Percentiles rank a stretch among this genome's conserved stretches.
Evolutionary conservation across 2,888 invertebrate genomes (phyloP).

Genomic region (Tachina fera): DNA sequence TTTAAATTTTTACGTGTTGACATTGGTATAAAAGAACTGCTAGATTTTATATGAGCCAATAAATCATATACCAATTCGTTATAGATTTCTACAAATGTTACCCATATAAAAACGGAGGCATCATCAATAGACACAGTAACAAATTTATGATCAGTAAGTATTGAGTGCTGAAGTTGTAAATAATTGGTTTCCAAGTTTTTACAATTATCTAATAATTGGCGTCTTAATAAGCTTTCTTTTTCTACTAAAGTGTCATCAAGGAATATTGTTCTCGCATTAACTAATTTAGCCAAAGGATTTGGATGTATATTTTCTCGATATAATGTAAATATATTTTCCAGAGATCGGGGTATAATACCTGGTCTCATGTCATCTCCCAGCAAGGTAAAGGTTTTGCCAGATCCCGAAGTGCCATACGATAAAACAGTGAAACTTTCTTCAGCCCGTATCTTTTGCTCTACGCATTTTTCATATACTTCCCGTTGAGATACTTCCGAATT

Average conservation of each 20-base stretch:
- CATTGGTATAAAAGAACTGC: slow-evolving; percentile 55
- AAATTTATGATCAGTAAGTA: slow-evolving; percentile 77
- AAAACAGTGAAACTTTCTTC: slow-evolving; percentile 91
- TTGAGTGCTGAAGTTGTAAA: slow-evolving; percentile 74
- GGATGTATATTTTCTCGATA: slow-evolving; percentile 77
- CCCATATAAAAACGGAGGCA: slow-evolving; percentile 86
- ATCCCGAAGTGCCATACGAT: slow-evolving; percentile 94
- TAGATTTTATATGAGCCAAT: slow-evolving; percentile 83
- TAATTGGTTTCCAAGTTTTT: slow-evolving; percentile 76
- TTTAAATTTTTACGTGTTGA: slow-evolving; percentile 77
- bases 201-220: slow-evolving; percentile 76
- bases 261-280: slow-evolving; percentile 79
- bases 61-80: slow-evolving; percentile 95
- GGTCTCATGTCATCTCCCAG: slow-evolving; percentile 85
- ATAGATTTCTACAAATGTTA: slow-evolving; percentile 95
- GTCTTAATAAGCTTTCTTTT: slow-evolving; percentile 78
- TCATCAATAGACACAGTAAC: slow-evolving; percentile 73
- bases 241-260: slow-evolving; percentile 79
- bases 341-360: slow-evolving; percentile 86
- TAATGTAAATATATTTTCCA: slow-evolving; percentile 84
- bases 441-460: slow-evolving; percentile 83
- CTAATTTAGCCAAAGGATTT: slow-evolving; percentile 82
- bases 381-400: slow-evolving; percentile 93
- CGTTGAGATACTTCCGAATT: slow-evolving; percentile 77
- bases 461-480: slow-evolving; percentile 79